Percentiles rank a stretch among this genome's conserved stretches.
phyloP scores from a whole-genome alignment of 2,113 vertebrate species.

The Passer domesticus region DNA sequence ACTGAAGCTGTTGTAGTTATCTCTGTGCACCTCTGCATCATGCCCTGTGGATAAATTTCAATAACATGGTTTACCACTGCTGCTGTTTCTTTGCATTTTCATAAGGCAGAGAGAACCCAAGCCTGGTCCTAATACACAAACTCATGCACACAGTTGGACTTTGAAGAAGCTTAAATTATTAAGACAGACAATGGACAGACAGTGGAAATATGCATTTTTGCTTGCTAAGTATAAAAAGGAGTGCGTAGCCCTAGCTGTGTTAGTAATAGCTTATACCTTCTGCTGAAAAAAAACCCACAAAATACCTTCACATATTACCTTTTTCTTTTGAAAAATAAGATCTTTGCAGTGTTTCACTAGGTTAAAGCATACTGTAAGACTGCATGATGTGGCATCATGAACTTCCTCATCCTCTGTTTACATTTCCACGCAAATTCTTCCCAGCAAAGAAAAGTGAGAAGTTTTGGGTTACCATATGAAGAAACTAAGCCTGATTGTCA shows the following conservation, averaged over 20 bases:
- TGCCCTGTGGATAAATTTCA: neutral
- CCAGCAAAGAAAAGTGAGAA: constrained; percentile 34
- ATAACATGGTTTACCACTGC: neutral
- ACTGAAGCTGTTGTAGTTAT: neutral
- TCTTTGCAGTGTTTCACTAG: neutral
- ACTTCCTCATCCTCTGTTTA: constrained; percentile 51
- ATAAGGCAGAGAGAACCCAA: neutral
- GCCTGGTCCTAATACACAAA: neutral
- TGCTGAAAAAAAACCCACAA: neutral
- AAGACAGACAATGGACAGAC: neutral
- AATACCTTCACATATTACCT: neutral
- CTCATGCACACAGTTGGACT: neutral
- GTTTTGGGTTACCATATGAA: neutral
- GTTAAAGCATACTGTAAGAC: neutral
- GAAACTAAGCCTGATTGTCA: neutral
- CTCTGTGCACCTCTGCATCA: neutral
- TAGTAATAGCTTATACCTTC: neutral
- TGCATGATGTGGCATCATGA: neutral
- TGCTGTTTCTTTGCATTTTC: neutral
- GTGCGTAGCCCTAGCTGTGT: neutral
- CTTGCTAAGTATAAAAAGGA: neutral
- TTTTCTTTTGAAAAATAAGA: neutral
- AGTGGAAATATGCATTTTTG: neutral
- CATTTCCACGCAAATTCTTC: constrained; percentile 18
- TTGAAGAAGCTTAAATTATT: neutral